These are phyloP conservation scores for Athripsodes cinereus DNA, from an alignment of 2,888 invertebrate genomes.

Conservation along the genomic window DNA sequence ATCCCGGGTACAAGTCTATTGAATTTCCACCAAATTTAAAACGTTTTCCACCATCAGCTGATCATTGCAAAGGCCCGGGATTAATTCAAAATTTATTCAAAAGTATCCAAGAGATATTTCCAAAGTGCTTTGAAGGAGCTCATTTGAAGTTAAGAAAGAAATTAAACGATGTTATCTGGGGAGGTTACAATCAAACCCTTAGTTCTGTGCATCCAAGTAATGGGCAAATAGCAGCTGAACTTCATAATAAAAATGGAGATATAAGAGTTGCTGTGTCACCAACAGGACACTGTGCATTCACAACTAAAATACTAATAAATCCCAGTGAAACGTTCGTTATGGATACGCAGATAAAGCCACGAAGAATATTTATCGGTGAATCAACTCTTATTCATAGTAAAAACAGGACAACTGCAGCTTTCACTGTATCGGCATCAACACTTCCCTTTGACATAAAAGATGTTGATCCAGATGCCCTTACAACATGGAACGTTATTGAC, in stretches of 20 bases:
- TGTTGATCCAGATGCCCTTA: background rate
- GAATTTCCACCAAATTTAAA: slow-evolving; percentile 9
- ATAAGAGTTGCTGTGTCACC: slow-evolving; percentile 41
- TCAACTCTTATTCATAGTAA: slow-evolving; percentile 3
- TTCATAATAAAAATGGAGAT: slow-evolving; percentile 37
- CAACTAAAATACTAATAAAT: slow-evolving; percentile 27
- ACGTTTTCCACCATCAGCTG: slow-evolving; percentile 1
- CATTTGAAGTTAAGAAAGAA: slow-evolving; percentile 41
- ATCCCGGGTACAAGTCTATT: background rate
- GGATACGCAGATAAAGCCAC: slow-evolving; percentile 11
- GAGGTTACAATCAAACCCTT: slow-evolving; percentile 43
- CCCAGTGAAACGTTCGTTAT: background rate
- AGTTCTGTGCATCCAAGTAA: slow-evolving; percentile 48
- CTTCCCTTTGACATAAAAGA: background rate
- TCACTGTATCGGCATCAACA: slow-evolving; percentile 3
- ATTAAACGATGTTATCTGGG: slow-evolving; percentile 38
- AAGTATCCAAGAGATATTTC: slow-evolving; percentile 29
- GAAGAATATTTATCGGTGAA: slow-evolving; percentile 2
- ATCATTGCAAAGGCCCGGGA: slow-evolving; percentile 13
- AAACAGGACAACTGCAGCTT: slow-evolving; percentile 2
- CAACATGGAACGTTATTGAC: background rate
- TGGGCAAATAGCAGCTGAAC: slow-evolving; percentile 42
- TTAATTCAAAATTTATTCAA: slow-evolving; percentile 10
- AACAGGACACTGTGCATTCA: slow-evolving; percentile 45
- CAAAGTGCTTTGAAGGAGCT: slow-evolving; percentile 48